Evolutionary conservation across 1,140 invertebrate species (phyloP).

Genomic region (Triops longicaudatus): DNA sequence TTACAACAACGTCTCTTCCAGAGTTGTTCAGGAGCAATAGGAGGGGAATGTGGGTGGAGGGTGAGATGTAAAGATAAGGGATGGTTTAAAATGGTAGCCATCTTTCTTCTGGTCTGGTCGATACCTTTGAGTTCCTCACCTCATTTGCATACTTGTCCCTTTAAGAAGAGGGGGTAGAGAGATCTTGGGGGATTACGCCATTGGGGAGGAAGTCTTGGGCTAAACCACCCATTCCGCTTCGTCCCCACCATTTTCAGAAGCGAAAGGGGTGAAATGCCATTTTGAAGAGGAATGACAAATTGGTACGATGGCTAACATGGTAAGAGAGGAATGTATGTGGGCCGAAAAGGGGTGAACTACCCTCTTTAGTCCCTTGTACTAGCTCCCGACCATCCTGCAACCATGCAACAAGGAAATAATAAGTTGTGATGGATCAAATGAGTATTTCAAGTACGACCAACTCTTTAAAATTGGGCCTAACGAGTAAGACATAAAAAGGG

Average conservation of each 20-base stretch:
- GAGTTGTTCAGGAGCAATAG: neutral
- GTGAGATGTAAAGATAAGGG: neutral
- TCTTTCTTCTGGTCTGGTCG: neutral
- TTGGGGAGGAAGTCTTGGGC: neutral
- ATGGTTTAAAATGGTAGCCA: slow-evolving; percentile 1
- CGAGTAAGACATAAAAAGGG: slow-evolving; percentile 1
- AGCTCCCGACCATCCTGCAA: neutral
- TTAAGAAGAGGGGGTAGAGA: neutral
- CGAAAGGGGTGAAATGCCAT: neutral
- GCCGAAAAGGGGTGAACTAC: neutral
- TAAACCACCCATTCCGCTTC: neutral
- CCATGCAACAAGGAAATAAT: neutral
- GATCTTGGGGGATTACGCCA: neutral
- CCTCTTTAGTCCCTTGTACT: neutral
- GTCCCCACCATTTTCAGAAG: neutral
- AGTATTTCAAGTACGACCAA: neutral
- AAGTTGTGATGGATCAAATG: slow-evolving; percentile 11
- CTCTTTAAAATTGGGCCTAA: neutral
- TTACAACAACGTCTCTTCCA: too few species aligned
- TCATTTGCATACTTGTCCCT: slow-evolving; percentile 11
- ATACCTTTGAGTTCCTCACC: slow-evolving; percentile 8
- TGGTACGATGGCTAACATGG: neutral
- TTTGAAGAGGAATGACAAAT: neutral
- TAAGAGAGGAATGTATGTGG: neutral
- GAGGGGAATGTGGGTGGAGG: neutral